These are phyloP conservation scores for Tigriopus japonicus DNA, from an alignment of 1,140 invertebrate species.

Conservation along the genomic window DNA sequence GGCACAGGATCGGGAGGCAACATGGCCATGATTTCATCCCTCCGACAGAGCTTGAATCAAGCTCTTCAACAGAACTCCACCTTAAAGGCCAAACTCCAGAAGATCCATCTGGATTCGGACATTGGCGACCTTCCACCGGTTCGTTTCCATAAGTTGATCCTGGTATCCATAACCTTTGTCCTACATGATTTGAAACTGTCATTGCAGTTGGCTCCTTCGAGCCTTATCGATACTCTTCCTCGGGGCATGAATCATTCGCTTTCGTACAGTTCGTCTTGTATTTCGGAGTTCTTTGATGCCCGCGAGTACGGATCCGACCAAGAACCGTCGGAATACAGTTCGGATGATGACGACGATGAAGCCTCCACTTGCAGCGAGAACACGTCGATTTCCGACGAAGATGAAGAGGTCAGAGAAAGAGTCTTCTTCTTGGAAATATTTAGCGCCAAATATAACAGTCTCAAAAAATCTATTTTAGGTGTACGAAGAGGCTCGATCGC, in stretches of 20 bases:
- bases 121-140: constrained; percentile 19
- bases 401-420: neutral
- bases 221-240: neutral
- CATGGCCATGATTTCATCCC: constrained; percentile 28
- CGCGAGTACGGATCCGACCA: constrained; percentile 33
- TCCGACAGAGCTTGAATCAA: constrained; percentile 39
- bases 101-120: constrained; percentile 36
- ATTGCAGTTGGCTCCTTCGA: too few relatives aligned
- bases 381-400: neutral
- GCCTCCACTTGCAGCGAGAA: neutral
- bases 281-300: constrained; percentile 63
- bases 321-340: constrained; percentile 19
- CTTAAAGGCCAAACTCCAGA: constrained; percentile 37
- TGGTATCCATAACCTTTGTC: neutral
- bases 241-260: constrained; percentile 28
- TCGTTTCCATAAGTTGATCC: neutral
- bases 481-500: neutral
- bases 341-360: constrained; percentile 1
- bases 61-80: constrained; percentile 50
- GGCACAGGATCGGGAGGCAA: neutral
- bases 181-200: neutral
- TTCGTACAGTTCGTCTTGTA: constrained; percentile 49
- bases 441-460: too few relatives aligned
- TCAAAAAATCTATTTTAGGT: neutral
- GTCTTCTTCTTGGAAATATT: too few relatives aligned